phyloP scores from a whole-genome alignment of 1,140 invertebrate genomes.

The Magallana ariakensis region DNA sequence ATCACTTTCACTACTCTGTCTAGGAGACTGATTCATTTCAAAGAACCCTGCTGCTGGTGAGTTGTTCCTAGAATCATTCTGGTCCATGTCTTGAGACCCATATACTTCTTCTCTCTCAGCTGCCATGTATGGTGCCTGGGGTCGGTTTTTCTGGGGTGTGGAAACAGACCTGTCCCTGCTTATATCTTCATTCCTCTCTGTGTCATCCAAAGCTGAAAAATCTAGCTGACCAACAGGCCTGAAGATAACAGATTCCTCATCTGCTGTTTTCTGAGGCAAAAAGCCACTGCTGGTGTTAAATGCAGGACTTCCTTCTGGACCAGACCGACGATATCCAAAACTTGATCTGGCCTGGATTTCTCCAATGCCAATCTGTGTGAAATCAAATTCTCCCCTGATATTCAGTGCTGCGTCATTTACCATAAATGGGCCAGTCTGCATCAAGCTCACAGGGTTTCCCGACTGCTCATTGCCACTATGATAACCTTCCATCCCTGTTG shows the following conservation, averaged over 20 bases:
- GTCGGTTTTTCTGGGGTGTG: constrained; percentile 42
- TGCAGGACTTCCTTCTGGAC: constrained; percentile 57
- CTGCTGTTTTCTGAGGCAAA: constrained; percentile 14
- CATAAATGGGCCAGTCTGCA: neutral
- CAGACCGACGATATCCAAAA: constrained; percentile 49
- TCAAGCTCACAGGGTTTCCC: neutral
- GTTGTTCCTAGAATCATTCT: constrained; percentile 39
- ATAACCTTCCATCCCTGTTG: neutral
- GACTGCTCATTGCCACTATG: neutral
- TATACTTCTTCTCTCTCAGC: constrained; percentile 45
- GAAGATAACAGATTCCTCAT: constrained; percentile 58
- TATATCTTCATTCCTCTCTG: constrained; percentile 47
- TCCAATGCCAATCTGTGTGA: constrained; percentile 1
- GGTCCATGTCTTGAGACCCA: constrained; percentile 49
- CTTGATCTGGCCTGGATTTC: neutral
- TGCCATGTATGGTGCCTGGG: constrained; percentile 20
- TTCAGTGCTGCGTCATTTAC: neutral
- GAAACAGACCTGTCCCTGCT: constrained; percentile 44
- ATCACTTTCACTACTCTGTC: constrained; percentile 48
- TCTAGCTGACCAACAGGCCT: constrained; percentile 54
- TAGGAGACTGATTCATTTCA: constrained; percentile 50
- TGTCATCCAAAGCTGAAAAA: constrained; percentile 58
- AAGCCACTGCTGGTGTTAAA: constrained; percentile 53
- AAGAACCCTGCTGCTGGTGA: constrained; percentile 55
- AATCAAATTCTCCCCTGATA: neutral